phyloP scores from a whole-genome alignment of 2,797 vertebrate species.

The Pantherophis alleghaniensis region DNA sequence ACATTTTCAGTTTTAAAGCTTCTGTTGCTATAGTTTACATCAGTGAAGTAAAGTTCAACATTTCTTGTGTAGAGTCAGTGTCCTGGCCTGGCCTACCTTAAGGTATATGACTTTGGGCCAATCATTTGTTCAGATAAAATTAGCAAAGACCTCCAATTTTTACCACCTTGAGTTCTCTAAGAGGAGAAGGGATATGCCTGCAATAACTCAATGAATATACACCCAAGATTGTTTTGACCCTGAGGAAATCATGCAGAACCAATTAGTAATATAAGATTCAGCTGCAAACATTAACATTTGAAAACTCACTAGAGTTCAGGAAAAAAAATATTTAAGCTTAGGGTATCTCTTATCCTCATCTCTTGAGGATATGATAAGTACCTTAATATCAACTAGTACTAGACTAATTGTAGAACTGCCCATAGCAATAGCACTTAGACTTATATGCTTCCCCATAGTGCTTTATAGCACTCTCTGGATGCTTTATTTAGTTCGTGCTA shows the following conservation, averaged over 20 bases:
- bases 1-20: neutral
- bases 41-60: neutral
- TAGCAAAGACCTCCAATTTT: neutral
- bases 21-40: neutral
- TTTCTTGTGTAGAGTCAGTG: neutral
- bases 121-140: neutral
- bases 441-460: neutral
- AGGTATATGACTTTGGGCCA: neutral
- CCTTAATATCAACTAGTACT: neutral
- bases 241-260: neutral
- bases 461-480: neutral
- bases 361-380: neutral
- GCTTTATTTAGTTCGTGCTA: neutral
- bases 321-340: neutral
- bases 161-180: neutral
- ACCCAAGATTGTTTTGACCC: neutral
- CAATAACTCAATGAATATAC: neutral
- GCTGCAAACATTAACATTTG: neutral
- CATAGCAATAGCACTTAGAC: neutral
- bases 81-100: neutral
- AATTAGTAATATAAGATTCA: neutral
- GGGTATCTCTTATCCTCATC: neutral
- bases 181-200: neutral
- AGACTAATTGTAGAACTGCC: neutral
- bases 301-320: neutral